Base-by-base conservation (phyloP, 2,113 vertebrate genomes). In the Thunnus thynnus region DNA sequence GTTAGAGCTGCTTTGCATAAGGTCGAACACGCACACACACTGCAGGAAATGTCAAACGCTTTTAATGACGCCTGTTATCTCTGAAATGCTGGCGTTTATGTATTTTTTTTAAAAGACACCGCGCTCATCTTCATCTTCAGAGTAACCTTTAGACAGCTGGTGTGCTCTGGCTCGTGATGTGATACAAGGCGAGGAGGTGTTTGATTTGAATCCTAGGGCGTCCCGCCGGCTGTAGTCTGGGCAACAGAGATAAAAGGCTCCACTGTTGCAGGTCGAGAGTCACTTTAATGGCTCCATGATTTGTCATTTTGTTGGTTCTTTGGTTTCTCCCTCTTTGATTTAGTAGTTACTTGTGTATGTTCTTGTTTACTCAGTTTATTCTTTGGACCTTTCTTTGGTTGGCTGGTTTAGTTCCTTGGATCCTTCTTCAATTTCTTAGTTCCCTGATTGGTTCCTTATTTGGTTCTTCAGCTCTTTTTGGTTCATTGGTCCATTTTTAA, bases 1-100 rank as follows among this genome's bases (percentile, higher is more conserved):
- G 62, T 82, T 82, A 82, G 58, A 52, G 67, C 66, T 6, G 41
- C 17, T 86, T 68, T 63, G 67, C 72, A 64, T 67, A 52, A 71
- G 48, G 76, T 20, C 3, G 7, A 18, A 67, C 46, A 3, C 76
- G 36, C n/a, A 67, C 52, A 66, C 51, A 57, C 54, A 66, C 63
- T 13, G 3, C 10, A 30, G 18, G 14, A 74, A 78, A 80, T 72
- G 61, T 80, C 71, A 83, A 51, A 61, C 0, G 66, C 30, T 72
- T 58, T 68, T 69, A 67, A 50, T 70, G 60, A 81, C 1, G 48
- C 46, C 63, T 61, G 76, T 60, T 65, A 80, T 80, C 72, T 58
- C 57, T 32, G 46, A 80, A 46, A 68, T 54, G 62, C 27, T 18
- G 16, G 5, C 1, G 41, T 62, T 52, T 64, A n/a, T 51, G 63